Conservation (phyloP, 2,888 invertebrate species). For the Andricus curvator region DNA sequence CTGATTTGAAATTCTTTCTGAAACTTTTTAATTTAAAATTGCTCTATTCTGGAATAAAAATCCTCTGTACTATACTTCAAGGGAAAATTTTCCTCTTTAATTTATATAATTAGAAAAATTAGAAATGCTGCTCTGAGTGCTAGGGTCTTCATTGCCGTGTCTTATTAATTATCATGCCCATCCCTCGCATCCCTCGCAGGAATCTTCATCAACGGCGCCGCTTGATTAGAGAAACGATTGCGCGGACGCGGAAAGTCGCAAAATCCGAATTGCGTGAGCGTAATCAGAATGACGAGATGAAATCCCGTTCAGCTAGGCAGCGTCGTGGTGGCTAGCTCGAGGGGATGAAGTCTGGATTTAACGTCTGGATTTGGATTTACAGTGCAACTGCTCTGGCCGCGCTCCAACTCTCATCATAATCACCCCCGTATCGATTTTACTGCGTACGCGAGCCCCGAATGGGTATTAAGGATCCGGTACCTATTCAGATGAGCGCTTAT, state of each 20-base stretch:
- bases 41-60: too few species aligned
- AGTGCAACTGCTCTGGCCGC: slow-evolving; percentile 54
- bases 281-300: slow-evolving; percentile 26
- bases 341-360: slow-evolving; percentile 42
- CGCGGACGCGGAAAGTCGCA: background rate
- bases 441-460: slow-evolving; percentile 46
- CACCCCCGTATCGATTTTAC: slow-evolving; percentile 55
- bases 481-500: slow-evolving; percentile 41
- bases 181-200: background rate
- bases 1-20: too few species aligned
- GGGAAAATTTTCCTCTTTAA: background rate
- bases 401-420: slow-evolving; percentile 58
- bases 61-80: too few species aligned
- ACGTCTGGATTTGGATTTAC: slow-evolving; percentile 49
- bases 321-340: background rate
- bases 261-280: slow-evolving; percentile 17
- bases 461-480: slow-evolving; percentile 53
- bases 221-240: slow-evolving; percentile 21
- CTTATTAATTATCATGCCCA: slow-evolving; percentile 23
- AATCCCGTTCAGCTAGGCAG: slow-evolving; percentile 13
- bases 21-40: too few species aligned
- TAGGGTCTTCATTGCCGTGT: slow-evolving; percentile 5
- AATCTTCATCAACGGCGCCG: background rate
- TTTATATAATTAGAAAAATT: slow-evolving; percentile 17
- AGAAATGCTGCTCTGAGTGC: background rate